Conservation (phyloP, 2,888 invertebrate genomes). For the Dascillus cervinus region DNA sequence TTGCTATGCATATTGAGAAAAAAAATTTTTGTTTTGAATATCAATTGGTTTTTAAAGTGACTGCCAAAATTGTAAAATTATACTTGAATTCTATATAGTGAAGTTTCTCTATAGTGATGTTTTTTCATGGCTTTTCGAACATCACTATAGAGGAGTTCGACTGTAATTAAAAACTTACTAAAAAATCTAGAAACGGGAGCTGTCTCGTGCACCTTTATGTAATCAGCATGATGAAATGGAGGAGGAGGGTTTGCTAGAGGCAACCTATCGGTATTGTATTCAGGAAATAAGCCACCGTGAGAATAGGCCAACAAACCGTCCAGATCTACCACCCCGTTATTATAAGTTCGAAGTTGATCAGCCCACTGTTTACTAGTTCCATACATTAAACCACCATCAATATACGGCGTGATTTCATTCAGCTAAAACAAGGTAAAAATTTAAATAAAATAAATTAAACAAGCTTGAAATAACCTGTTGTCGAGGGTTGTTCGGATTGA, state of each 20-base stretch:
- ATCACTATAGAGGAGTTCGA: not conserved
- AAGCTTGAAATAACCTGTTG: slow-evolving; percentile 44
- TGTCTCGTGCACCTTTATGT: slow-evolving; percentile 37
- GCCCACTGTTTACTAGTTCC: slow-evolving; percentile 52
- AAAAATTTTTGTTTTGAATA: too few relatives aligned
- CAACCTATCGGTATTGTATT: slow-evolving; percentile 43
- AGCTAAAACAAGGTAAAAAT: slow-evolving; percentile 33
- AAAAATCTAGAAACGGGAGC: slow-evolving; percentile 46
- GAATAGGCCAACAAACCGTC: slow-evolving; percentile 43
- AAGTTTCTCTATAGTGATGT: too few relatives aligned
- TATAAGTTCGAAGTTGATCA: slow-evolving; percentile 45
- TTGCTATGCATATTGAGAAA: too few relatives aligned
- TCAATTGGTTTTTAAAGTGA: too few relatives aligned
- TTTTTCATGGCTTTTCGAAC: too few relatives aligned
- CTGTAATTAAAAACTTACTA: slow-evolving; percentile 42
- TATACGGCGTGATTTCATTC: slow-evolving; percentile 53
- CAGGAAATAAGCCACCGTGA: slow-evolving; percentile 44
- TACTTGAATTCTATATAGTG: too few relatives aligned
- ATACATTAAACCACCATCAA: slow-evolving; percentile 55
- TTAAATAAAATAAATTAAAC: not conserved
- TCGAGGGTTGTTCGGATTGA: slow-evolving; percentile 51
- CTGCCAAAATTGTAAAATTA: too few relatives aligned
- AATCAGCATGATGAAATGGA: slow-evolving; percentile 42
- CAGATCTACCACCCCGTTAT: slow-evolving; percentile 42
- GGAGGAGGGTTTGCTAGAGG: slow-evolving; percentile 54